phyloP scores from a whole-genome alignment of 2,113 vertebrate species.

The Crotalus horridus region DNA sequence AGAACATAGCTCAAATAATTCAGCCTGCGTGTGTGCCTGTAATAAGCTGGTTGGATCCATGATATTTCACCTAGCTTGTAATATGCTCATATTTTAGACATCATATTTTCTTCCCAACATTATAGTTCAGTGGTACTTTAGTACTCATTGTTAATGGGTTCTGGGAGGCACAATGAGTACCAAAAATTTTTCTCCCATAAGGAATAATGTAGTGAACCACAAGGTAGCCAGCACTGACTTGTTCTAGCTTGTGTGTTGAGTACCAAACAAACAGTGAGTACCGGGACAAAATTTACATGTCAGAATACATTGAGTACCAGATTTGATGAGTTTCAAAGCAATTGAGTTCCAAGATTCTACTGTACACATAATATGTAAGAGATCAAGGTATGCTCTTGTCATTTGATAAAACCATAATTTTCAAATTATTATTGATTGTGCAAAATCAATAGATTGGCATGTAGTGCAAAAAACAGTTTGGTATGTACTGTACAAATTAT shows the following conservation, averaged over 20 bases:
- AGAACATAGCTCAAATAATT: constrained; percentile 48
- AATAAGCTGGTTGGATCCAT: constrained; percentile 28
- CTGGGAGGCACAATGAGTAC: background rate
- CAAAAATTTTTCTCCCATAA: too few species aligned
- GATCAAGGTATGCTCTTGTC: background rate
- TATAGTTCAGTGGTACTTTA: background rate
- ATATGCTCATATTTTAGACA: constrained; percentile 29
- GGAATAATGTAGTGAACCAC: background rate
- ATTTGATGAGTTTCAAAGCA: background rate
- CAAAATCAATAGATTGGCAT: too few species aligned
- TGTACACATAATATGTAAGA: constrained; percentile 8
- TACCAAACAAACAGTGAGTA: background rate
- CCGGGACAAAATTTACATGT: background rate
- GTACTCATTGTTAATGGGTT: background rate
- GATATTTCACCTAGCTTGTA: constrained; percentile 43
- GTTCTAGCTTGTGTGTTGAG: background rate
- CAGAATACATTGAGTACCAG: background rate
- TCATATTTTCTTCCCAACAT: constrained; percentile 14
- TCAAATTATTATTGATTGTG: background rate
- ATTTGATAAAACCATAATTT: constrained; percentile 1
- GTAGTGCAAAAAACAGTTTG: background rate
- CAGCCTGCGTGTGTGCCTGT: constrained; percentile 43
- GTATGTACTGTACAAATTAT: background rate
- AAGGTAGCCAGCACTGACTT: background rate
- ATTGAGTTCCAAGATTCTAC: background rate